phyloP scores from a whole-genome alignment of 37 sponge, comb jelly and placozoan genomes.

The Hexactinellida sp. region DNA sequence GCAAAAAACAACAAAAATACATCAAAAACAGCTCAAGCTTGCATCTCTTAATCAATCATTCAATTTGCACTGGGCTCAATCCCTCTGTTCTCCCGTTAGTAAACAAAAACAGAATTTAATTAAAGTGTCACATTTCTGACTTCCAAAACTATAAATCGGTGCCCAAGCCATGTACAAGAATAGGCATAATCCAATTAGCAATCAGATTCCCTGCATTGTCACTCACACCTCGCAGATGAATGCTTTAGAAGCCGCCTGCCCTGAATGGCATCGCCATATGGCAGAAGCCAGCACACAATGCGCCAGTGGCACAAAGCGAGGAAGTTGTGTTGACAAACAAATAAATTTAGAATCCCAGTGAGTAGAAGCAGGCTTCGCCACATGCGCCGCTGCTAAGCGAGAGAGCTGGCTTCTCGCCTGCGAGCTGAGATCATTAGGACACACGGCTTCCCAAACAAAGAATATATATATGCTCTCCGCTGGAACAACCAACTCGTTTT shows the following conservation, averaged over 20 bases:
- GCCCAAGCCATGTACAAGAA: background rate
- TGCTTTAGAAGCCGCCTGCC: background rate
- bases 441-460: background rate
- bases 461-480: background rate
- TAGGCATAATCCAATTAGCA: background rate
- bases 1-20: no score
- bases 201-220: background rate
- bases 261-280: no score
- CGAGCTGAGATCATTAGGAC: background rate
- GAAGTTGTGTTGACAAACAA: background rate
- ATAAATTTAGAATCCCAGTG: background rate
- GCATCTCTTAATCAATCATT: no score
- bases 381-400: background rate
- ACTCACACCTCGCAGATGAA: no score
- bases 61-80: no score
- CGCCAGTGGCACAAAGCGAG: background rate
- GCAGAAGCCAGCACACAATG: no score
- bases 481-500: background rate
- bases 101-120: no score
- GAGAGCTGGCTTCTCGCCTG: background rate
- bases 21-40: no score
- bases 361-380: background rate
- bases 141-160: background rate
- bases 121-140: no score
- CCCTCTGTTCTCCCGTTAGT: no score